A percentile compares a stretch with the other conserved stretches of the same genome.
Conservation (phyloP, 2,888 invertebrate species). For the Hylaea fasciaria region DNA sequence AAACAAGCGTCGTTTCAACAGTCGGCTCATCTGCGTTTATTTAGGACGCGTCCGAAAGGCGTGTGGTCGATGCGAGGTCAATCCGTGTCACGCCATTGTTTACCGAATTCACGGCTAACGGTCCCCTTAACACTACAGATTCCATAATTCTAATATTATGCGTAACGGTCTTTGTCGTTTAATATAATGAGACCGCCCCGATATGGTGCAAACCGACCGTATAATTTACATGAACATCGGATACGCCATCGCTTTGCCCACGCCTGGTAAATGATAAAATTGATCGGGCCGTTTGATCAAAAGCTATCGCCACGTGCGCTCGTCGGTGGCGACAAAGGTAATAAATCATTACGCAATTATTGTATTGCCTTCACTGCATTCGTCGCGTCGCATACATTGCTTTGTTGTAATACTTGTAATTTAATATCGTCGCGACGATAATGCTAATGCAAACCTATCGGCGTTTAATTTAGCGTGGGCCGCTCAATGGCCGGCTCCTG, state of each 20-base stretch:
- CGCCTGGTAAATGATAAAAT: constrained; percentile 49
- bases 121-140: constrained; percentile 55
- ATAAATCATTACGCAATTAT: constrained; percentile 70
- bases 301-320: constrained; percentile 49
- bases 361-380: constrained; percentile 47
- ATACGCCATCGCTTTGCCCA: constrained; percentile 55
- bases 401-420: constrained; percentile 56
- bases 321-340: constrained; percentile 47
- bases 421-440: constrained; percentile 52
- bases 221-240: constrained; percentile 49
- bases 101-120: constrained; percentile 55
- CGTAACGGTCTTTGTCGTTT: constrained; percentile 64
- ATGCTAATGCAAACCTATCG: constrained; percentile 67
- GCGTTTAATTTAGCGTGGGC: constrained; percentile 69
- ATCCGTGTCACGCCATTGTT: constrained; percentile 52
- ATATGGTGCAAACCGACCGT: constrained; percentile 40
- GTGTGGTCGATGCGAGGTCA: constrained; percentile 46
- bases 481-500: constrained; percentile 62
- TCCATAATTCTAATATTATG: constrained; percentile 61
- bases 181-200: constrained; percentile 53
- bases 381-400: constrained; percentile 37
- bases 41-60: constrained; percentile 51
- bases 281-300: constrained; percentile 48
- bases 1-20: constrained; percentile 49
- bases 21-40: constrained; percentile 48